Conservation (phyloP, 2,797 vertebrate species). For the Mico argentatus region DNA sequence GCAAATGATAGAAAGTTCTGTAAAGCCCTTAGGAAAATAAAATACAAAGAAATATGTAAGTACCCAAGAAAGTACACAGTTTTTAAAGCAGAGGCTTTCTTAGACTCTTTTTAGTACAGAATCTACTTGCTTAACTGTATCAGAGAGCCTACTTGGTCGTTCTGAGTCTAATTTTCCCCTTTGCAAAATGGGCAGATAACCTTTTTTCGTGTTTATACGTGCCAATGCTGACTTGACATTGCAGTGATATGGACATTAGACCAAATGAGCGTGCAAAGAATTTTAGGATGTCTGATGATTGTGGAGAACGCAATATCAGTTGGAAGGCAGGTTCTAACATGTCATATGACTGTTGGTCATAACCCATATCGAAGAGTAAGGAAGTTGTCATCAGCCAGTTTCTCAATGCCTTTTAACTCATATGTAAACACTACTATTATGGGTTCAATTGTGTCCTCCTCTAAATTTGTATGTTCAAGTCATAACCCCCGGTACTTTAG, state of each 20-base stretch:
- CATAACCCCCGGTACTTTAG: not conserved
- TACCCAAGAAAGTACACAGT: slow-evolving; percentile 47
- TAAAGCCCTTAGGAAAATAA: slow-evolving; percentile 69
- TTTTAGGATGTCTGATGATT: not conserved
- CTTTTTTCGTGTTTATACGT: not conserved
- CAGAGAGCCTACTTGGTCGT: slow-evolving; percentile 6
- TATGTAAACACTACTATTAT: not conserved
- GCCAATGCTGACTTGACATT: not conserved
- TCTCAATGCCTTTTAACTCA: slow-evolving; percentile 3
- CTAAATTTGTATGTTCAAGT: not conserved
- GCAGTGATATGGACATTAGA: not conserved
- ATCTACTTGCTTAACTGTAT: slow-evolving; percentile 31
- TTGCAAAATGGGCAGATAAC: slow-evolving; percentile 50
- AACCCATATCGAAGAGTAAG: not conserved
- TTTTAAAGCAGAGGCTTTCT: slow-evolving; percentile 30
- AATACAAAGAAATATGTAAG: slow-evolving; percentile 65
- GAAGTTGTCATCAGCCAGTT: not conserved
- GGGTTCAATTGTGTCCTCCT: not conserved
- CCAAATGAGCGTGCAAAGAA: not conserved
- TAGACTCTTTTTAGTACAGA: slow-evolving; percentile 12
- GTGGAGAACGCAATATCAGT: not conserved
- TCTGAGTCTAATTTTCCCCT: slow-evolving; percentile 43
- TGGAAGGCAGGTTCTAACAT: not conserved
- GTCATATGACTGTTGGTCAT: not conserved
- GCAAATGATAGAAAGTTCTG: slow-evolving; percentile 71